A percentile compares a stretch with the other conserved stretches of the same genome.
Conservation (phyloP, 2,888 invertebrate genomes). For the Gandaritis pyraliata region DNA sequence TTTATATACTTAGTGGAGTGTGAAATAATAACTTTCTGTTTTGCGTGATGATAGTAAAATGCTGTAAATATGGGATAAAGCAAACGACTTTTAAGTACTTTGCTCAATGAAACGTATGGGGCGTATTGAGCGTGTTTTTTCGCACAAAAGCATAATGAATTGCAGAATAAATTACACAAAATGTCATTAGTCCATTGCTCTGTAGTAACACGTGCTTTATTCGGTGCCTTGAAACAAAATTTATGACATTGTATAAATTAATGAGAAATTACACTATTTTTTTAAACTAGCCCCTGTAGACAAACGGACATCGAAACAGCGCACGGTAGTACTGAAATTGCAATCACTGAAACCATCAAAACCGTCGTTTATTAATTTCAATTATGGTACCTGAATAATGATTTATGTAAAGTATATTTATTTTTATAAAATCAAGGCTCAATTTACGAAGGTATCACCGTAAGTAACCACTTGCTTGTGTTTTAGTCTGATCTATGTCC, state of each 20-base stretch:
- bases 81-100: conserved; percentile 44
- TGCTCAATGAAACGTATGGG: conserved; percentile 72
- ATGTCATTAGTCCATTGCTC: conserved; percentile 39
- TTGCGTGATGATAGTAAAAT: conserved; percentile 42
- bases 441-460: background rate
- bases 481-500: conserved; percentile 7
- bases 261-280: conserved; percentile 30
- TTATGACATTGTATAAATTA: too few species aligned
- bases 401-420: too few species aligned
- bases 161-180: conserved; percentile 8
- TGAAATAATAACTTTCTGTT: conserved; percentile 50
- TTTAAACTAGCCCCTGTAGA: conserved; percentile 15
- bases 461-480: background rate
- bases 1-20: conserved; percentile 16
- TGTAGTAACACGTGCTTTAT: conserved; percentile 62
- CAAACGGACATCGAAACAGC: conserved; percentile 17
- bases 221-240: conserved; percentile 56
- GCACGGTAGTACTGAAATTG: background rate
- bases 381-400: too few species aligned
- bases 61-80: conserved; percentile 42
- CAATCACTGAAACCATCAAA: background rate
- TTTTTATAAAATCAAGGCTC: background rate
- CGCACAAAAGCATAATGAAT: conserved; percentile 74
- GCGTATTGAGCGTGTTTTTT: conserved; percentile 58
- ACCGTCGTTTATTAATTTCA: too few species aligned